Conservation (phyloP, 2,888 invertebrate species). For the Folsomia manolachei region DNA sequence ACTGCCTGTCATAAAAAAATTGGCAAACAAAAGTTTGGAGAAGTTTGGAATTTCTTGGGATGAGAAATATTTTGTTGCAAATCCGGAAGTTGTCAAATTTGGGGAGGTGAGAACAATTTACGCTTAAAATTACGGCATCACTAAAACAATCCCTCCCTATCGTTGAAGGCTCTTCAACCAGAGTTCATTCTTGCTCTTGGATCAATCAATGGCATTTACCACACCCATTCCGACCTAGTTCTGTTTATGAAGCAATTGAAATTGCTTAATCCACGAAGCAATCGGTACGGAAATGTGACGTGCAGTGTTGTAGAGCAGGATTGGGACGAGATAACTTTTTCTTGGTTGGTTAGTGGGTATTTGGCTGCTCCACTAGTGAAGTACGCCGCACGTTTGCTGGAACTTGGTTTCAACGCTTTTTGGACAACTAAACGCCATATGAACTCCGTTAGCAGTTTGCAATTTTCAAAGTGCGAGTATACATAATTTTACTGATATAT, state of each 20-base stretch:
- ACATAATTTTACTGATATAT: not conserved
- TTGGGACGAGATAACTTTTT: not conserved
- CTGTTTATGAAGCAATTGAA: not conserved
- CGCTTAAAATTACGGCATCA: not conserved
- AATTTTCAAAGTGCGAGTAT: not conserved
- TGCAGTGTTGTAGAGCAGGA: not conserved
- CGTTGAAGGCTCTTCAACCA: not conserved
- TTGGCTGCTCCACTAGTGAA: not conserved
- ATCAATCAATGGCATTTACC: not conserved
- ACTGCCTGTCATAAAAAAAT: not conserved
- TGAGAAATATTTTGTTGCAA: not conserved
- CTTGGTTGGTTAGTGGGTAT: not conserved
- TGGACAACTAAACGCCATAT: not conserved
- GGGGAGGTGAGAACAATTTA: not conserved
- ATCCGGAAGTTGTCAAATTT: not conserved
- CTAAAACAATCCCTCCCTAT: not conserved
- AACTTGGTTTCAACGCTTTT: not conserved
- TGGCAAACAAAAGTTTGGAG: not conserved
- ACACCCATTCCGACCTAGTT: not conserved
- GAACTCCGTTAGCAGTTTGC: not conserved
- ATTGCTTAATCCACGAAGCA: not conserved
- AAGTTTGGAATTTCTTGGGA: not conserved
- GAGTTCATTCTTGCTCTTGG: not conserved
- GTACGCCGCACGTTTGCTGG: not conserved
- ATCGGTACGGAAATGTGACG: slow-evolving; percentile 3